Conservation (phyloP, 23 tunicate genomes). For the Styela plicata region DNA sequence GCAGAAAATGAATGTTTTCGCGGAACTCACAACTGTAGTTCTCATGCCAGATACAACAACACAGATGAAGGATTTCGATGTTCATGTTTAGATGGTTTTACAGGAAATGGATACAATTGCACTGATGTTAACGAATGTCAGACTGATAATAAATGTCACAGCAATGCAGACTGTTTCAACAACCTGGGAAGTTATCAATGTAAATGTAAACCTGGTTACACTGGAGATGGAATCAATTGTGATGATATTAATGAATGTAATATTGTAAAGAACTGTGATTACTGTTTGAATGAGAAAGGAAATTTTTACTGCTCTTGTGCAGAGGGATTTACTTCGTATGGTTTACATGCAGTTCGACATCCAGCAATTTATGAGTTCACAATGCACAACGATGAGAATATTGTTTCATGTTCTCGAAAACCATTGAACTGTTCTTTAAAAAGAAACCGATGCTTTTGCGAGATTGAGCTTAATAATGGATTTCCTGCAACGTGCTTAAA, state of each 20-base stretch:
- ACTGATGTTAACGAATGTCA: neutral
- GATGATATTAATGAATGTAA: constrained; percentile 82
- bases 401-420: neutral
- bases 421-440: neutral
- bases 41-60: constrained; percentile 76
- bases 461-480: neutral
- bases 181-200: neutral
- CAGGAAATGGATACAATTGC: constrained; percentile 84
- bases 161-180: neutral
- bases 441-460: neutral
- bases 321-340: constrained; percentile 57
- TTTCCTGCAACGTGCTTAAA: too few species aligned
- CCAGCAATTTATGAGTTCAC: too few species aligned
- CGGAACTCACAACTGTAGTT: constrained; percentile 81
- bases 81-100: constrained; percentile 57
- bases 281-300: constrained; percentile 59
- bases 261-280: constrained; percentile 53
- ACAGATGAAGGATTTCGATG: constrained; percentile 73
- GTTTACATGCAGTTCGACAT: too few species aligned
- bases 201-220: neutral
- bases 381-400: neutral
- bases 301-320: constrained; percentile 63
- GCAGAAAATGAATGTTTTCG: constrained; percentile 74
- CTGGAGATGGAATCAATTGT: constrained; percentile 67
- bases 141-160: neutral